These are phyloP conservation scores for Galaxea fascicularis DNA, from an alignment of 92 coral and sea anemone genomes.

Conservation along the genomic window DNA sequence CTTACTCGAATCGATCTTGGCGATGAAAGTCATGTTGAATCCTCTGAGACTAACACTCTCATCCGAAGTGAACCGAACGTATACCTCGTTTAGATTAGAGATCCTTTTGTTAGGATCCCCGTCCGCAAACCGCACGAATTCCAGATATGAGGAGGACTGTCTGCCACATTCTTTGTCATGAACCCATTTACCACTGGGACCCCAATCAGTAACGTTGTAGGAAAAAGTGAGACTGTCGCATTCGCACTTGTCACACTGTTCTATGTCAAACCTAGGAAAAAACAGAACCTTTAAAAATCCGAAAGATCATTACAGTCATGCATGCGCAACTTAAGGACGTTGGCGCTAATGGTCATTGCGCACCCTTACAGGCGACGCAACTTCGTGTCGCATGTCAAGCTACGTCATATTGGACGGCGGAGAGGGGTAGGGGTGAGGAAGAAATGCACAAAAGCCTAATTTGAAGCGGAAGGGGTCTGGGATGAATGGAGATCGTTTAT, in stretches of 20 bases:
- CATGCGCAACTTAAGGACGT: no score
- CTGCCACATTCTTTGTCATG: background rate
- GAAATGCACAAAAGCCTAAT: no score
- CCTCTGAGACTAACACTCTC: conserved; percentile 6
- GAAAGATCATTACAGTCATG: no score
- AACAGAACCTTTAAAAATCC: background rate
- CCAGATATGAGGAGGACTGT: background rate
- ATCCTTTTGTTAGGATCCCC: background rate
- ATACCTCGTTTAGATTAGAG: background rate
- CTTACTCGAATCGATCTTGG: background rate
- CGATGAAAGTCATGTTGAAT: conserved; percentile 14
- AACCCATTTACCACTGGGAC: background rate
- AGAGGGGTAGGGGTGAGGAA: no score
- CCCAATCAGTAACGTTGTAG: background rate
- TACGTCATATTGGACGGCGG: no score
- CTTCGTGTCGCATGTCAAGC: no score
- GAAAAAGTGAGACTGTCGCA: conserved; percentile 7
- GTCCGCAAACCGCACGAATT: background rate
- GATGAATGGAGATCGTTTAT: no score
- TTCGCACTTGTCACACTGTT: background rate
- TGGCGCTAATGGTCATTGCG: no score
- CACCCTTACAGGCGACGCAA: no score
- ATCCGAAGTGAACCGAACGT: conserved; percentile 27
- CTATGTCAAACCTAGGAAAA: conserved; percentile 3
- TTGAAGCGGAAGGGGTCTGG: no score